A percentile compares a stretch with the other conserved stretches of the same genome.
Evolutionary conservation across 2,113 vertebrate genomes (phyloP).

Genomic region (Ginglymostoma cirratum): DNA sequence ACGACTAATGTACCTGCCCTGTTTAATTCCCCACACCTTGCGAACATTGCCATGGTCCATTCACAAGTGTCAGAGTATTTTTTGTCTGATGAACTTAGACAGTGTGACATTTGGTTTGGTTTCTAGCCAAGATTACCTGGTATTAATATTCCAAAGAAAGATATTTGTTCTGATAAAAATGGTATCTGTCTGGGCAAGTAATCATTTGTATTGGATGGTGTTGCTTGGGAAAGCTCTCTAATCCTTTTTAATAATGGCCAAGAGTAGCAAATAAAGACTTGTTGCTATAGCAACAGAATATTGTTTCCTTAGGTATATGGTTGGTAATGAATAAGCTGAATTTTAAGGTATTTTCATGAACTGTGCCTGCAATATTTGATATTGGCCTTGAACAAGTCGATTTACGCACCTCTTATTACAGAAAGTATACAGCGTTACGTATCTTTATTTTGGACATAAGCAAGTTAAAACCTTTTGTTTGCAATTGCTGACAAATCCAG

Average conservation of each 20-base stretch:
- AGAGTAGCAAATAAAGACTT: slow-evolving; percentile 49
- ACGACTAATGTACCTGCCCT: background rate
- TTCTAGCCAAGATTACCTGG: slow-evolving; percentile 18
- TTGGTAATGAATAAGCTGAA: slow-evolving; percentile 10
- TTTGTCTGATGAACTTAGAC: slow-evolving; percentile 14
- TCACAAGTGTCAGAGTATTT: background rate
- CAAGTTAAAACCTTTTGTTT: background rate
- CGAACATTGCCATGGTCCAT: background rate
- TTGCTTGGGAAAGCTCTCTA: background rate
- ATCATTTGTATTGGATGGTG: slow-evolving; percentile 13
- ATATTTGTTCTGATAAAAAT: slow-evolving; percentile 32
- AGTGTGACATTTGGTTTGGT: slow-evolving; percentile 27
- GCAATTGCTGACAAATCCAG: background rate
- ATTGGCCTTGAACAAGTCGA: too few species aligned
- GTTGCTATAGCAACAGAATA: slow-evolving; percentile 63
- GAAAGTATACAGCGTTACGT: background rate
- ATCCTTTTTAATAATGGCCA: slow-evolving; percentile 49
- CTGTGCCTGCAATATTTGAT: background rate
- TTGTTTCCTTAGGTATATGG: slow-evolving; percentile 15
- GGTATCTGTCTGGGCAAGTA: slow-evolving; percentile 6
- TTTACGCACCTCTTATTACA: background rate
- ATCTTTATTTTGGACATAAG: background rate
- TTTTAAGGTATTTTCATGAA: slow-evolving; percentile 14
- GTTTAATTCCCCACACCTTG: background rate
- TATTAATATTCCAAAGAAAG: slow-evolving; percentile 28